Base-by-base conservation (phyloP, 2,888 invertebrate species). In the Physocephala rufipes region DNA sequence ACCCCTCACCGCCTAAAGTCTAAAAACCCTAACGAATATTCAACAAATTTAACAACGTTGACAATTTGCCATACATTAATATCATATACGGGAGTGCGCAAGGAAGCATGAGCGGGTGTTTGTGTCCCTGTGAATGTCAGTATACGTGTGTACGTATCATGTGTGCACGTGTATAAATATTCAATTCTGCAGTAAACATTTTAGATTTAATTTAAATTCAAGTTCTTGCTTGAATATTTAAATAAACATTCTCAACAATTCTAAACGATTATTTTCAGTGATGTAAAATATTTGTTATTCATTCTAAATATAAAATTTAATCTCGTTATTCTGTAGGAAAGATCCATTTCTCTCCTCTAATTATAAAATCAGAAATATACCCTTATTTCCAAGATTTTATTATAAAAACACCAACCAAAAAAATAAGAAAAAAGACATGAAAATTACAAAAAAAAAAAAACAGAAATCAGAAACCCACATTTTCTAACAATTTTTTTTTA, bases 161-260 rank as follows among this genome's bases (percentile, higher is more conserved):
- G 9, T 36, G 5, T 36, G 36, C 9, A 9, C 9, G 36, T 36
- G 36, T 36, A 9, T 62, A n/a, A 21, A 21, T 21, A 15, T 62
- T 62, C 45, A 21, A 62, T 62, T 62, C 43, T 62, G 13, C 43
- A 21, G 62, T 16, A 62, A 62, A 62, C 45, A 62, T 43, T 36
- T 62, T 21, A 12, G 51, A 51, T 15, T 51, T 53, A 64, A 49
- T 24, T 49, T 47, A 26, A 64, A 16, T 64, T 19, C 5, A 26
- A 64, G 28, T 26, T 53, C 15, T 21, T 53, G 24, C 9, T 21
- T n/a, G n/a, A 12, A 5, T 1, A n/a, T 9, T 4, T 13, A 21
- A 53, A 15, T 1, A 3, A 9, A 12, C 19, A 4, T 53, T 53
- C 2, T 53, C 9, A n/a, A n/a, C n/a, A n/a, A 53, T 15, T n/a